Base-by-base conservation (phyloP, 2,888 invertebrate species). In the Epistrophe eligans region DNA sequence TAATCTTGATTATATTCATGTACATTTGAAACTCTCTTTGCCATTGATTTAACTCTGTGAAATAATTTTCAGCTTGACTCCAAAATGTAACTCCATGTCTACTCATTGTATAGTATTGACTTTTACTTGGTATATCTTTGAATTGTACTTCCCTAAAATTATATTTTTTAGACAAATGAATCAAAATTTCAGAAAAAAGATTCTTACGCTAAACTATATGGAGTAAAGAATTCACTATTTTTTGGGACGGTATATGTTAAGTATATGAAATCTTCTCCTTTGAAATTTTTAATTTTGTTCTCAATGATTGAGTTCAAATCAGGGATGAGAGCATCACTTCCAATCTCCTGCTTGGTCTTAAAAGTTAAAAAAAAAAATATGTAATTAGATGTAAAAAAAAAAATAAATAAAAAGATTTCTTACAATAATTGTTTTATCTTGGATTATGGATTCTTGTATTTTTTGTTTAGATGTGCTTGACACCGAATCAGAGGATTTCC, bases 21-120 rank as follows among this genome's bases (percentile, higher is more conserved):
- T 97, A 98, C 91, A 95, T 95, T n/a, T 94, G 95, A 90, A 97
- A 97, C 91, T 98, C 97, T 80, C 95, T 95, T 91, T 97, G 96
- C 97, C 97, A 98, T 84, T 95, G 94, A 24, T 95, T 94, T 8
- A 98, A 93, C 11, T 96, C 95, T 0, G 97, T 97, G 90, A 97
- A 98, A 15, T 95, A 95, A 92, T 96, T 96, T 91, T 97, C 97
- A 74, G 94, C 95, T 15, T 94, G 91, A 72, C 93, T 95, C 91
- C 95, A 96, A 90, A 96, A 96, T n/a, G 97, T 96, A 0, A 98
- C 97, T 0, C 98, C 98, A 90, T 95, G 95, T 4, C 95, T 93
- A 89, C 98, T 97, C 89, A 98, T 96, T 0, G 98, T 98, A 90
- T 96, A 95, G 91, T 95, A 97, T 90, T 97, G 96, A 17, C 93